Evolutionary conservation across 2,888 invertebrate genomes (phyloP).

Genomic region (Drosophila leonis): DNA sequence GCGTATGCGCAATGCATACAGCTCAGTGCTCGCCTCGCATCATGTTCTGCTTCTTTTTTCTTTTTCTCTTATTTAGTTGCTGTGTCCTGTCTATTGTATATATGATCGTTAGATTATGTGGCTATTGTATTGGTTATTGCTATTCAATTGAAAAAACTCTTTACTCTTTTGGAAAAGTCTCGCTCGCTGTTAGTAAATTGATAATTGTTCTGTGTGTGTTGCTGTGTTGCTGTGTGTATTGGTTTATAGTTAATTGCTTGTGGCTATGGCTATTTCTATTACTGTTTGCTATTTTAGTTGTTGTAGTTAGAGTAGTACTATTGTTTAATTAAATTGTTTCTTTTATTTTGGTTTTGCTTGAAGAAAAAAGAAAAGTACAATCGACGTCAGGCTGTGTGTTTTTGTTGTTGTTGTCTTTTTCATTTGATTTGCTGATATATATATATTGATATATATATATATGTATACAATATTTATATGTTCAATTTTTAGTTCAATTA

Average conservation of each 20-base stretch:
- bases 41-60: conserved; percentile 69
- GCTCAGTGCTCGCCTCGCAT: conserved; percentile 52
- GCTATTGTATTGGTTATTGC: conserved; percentile 76
- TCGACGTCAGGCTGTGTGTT: conserved; percentile 87
- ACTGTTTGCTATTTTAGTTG: conserved; percentile 74
- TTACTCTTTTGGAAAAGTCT: conserved; percentile 12
- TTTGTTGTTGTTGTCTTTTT: conserved; percentile 27
- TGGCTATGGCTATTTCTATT: conserved; percentile 77
- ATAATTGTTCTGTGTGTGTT: conserved; percentile 33
- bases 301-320: conserved; percentile 71
- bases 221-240: conserved; percentile 27
- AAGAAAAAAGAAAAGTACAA: conserved; percentile 83
- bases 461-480: conserved; percentile 25
- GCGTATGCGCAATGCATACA: conserved; percentile 32
- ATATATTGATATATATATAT: neutral
- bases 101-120: conserved; percentile 74
- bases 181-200: conserved; percentile 12
- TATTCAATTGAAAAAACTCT: conserved; percentile 62
- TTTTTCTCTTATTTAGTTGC: conserved; percentile 12
- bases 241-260: conserved; percentile 66
- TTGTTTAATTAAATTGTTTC: conserved; percentile 74
- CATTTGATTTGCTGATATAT: conserved; percentile 23
- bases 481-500: conserved; percentile 79
- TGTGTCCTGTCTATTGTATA: conserved; percentile 54
- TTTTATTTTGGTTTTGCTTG: conserved; percentile 45